phyloP scores from a whole-genome alignment of 92 coral and sea anemone species.

The Palythoa heliodiscus region DNA sequence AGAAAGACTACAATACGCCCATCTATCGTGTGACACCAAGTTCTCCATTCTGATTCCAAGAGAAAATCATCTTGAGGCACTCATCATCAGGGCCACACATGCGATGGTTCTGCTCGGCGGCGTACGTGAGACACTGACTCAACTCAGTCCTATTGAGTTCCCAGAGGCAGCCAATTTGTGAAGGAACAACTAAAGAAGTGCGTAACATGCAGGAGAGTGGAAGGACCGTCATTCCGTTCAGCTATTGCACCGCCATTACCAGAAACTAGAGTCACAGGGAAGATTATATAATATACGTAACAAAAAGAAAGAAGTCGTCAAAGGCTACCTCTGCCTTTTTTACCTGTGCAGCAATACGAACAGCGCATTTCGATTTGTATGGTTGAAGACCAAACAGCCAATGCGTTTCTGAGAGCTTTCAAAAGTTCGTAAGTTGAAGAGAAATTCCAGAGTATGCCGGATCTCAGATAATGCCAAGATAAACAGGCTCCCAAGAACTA shows the following conservation, averaged over 20 bases:
- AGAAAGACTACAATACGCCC: slow-evolving; percentile 40
- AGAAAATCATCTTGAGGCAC: slow-evolving; percentile 36
- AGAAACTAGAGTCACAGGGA: too few relatives aligned
- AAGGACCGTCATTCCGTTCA: slow-evolving; percentile 22
- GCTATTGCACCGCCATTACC: not conserved
- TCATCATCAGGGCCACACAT: slow-evolving; percentile 37
- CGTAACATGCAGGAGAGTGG: slow-evolving; percentile 19
- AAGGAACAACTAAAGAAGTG: not conserved
- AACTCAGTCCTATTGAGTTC: not conserved
- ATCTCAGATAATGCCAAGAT: too few relatives aligned
- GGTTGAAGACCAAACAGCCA: too few relatives aligned
- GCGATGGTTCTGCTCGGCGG: not conserved
- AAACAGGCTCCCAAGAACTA: too few relatives aligned
- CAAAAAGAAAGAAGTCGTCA: too few relatives aligned
- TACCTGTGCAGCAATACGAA: too few relatives aligned
- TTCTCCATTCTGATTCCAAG: slow-evolving; percentile 15
- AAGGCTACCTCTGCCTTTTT: too few relatives aligned
- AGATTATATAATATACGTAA: too few relatives aligned
- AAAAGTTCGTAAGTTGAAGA: too few relatives aligned
- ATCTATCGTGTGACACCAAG: slow-evolving; percentile 19
- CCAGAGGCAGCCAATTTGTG: not conserved
- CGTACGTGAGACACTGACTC: slow-evolving; percentile 29
- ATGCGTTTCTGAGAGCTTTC: too few relatives aligned
- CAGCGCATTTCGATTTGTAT: too few relatives aligned
- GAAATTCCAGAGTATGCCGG: too few relatives aligned